A percentile compares a stretch with the other conserved stretches of the same genome.
Evolutionary conservation across 2,113 vertebrate genomes (phyloP).

Genomic region (Tachycineta bicolor): DNA sequence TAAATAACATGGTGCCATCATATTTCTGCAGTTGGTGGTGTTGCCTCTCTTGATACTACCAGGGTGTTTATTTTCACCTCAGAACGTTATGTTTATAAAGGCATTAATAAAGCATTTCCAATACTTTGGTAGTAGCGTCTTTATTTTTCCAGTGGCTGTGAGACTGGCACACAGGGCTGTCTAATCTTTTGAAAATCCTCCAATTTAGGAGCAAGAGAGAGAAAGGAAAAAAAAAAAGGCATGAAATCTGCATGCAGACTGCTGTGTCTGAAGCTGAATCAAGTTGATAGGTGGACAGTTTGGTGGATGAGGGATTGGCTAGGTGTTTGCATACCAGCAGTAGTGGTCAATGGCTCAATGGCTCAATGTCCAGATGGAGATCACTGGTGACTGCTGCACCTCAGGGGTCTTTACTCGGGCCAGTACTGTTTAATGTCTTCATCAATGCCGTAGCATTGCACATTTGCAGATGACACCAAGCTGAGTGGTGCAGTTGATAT

Average conservation of each 20-base stretch:
- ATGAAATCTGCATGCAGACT: not conserved
- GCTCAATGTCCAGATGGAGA: not conserved
- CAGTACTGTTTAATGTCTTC: not conserved
- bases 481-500: not conserved
- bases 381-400: not conserved
- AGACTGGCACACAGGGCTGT: not conserved
- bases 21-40: not conserved
- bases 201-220: not conserved
- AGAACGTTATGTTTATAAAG: not conserved
- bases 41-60: not conserved
- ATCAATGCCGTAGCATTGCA: not conserved
- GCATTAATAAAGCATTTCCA: not conserved
- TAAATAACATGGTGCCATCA: not conserved
- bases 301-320: not conserved
- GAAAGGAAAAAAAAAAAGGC: not conserved
- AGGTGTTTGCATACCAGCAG: not conserved
- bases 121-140: not conserved
- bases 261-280: not conserved
- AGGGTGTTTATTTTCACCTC: not conserved
- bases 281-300: not conserved
- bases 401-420: not conserved
- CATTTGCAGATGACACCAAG: not conserved
- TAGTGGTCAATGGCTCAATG: not conserved
- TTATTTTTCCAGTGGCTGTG: not conserved
- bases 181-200: not conserved